Evolutionary conservation across 1,140 invertebrate genomes (phyloP).

Genomic region (Pteromalus puparum): DNA sequence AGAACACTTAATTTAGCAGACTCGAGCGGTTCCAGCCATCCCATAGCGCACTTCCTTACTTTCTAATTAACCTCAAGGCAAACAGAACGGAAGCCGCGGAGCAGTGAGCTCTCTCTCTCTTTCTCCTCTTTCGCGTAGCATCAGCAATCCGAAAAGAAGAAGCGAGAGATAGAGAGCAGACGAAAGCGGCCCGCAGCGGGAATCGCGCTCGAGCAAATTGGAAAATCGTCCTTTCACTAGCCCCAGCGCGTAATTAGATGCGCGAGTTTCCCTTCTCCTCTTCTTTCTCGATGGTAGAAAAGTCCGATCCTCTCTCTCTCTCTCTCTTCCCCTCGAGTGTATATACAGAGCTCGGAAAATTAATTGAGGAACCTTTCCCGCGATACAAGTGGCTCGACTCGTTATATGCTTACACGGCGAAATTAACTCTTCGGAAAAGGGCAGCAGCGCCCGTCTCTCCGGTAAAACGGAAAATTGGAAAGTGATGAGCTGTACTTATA

Average conservation of each 20-base stretch:
- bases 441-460: background rate
- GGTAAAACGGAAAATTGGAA: constrained; percentile 21
- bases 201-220: constrained; percentile 26
- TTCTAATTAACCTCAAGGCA: constrained; percentile 9
- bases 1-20: background rate
- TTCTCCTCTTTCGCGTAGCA: background rate
- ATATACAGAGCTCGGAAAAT: constrained; percentile 30
- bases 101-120: background rate
- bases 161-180: background rate
- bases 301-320: background rate
- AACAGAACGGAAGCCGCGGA: background rate
- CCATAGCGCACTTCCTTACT: background rate
- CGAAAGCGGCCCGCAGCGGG: background rate
- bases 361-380: constrained; percentile 34
- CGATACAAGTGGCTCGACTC: background rate
- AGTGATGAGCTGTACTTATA: background rate
- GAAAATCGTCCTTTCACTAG: constrained; percentile 24
- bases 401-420: background rate
- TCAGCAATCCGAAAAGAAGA: background rate
- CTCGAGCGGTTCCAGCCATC: background rate
- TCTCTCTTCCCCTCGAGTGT: too few relatives aligned
- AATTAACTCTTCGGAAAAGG: constrained; percentile 9
- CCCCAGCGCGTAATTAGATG: constrained; percentile 32
- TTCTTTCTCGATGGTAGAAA: background rate
- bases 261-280: constrained; percentile 1